These are phyloP conservation scores for Myotis yumanensis DNA, from an alignment of 2,113 vertebrate species.

Conservation along the genomic window DNA sequence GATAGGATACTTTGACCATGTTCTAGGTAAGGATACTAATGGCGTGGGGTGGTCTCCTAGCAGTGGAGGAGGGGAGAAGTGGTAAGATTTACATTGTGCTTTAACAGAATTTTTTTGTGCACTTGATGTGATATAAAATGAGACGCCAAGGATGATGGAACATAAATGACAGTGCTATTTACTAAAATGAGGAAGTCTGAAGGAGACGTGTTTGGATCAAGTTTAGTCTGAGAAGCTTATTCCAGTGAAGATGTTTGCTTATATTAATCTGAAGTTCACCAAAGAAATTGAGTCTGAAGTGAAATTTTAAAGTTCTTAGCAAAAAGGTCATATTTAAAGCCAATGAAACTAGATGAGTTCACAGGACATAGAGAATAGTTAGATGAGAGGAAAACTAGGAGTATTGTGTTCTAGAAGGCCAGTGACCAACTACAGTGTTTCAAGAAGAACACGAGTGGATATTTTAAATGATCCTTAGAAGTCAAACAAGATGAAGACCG, in stretches of 20 bases:
- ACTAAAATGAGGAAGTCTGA: neutral
- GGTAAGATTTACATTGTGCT: neutral
- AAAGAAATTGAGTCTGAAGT: neutral
- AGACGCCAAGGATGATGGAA: neutral
- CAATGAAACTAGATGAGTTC: neutral
- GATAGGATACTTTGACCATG: neutral
- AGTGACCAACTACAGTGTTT: neutral
- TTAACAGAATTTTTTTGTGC: neutral
- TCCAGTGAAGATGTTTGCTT: neutral
- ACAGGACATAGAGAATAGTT: neutral
- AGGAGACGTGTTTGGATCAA: neutral
- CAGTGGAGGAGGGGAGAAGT: neutral
- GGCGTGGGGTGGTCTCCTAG: neutral
- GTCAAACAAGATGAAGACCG: neutral
- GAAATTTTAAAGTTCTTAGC: neutral
- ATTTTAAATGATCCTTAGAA: neutral
- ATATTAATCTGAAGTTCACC: neutral
- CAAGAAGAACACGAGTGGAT: neutral
- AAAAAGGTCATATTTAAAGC: neutral
- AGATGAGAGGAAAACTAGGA: neutral
- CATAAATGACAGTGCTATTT: neutral
- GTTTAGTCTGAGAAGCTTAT: neutral
- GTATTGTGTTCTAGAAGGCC: neutral
- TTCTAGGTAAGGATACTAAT: neutral
- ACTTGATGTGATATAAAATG: neutral